Evolutionary conservation across 1,140 invertebrate genomes (phyloP).

Genomic region (Orchestia grillus): DNA sequence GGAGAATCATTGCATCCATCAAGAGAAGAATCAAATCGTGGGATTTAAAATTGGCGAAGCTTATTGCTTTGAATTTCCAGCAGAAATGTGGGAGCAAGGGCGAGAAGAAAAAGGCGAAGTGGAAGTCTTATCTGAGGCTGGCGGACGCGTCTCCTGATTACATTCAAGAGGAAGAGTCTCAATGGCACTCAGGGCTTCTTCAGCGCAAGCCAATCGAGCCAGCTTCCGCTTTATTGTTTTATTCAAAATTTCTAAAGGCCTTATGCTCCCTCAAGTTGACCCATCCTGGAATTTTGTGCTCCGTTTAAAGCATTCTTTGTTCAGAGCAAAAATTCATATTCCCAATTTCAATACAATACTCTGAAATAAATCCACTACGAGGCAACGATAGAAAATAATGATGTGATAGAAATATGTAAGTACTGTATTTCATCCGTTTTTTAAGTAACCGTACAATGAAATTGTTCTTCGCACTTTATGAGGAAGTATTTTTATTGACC

Average conservation of each 20-base stretch:
- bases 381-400: too few relatives aligned
- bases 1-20: not conserved
- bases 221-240: not conserved
- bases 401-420: too few relatives aligned
- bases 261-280: not conserved
- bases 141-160: not conserved
- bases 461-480: not conserved
- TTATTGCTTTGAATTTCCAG: not conserved
- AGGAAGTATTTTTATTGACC: too few relatives aligned
- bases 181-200: slow-evolving; percentile 6
- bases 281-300: not conserved
- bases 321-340: not conserved
- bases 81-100: not conserved
- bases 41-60: not conserved
- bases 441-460: not conserved
- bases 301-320: not conserved
- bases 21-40: not conserved
- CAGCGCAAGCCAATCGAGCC: not conserved
- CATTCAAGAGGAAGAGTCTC: slow-evolving; percentile 7
- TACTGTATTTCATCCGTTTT: too few relatives aligned
- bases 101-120: not conserved
- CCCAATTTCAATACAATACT: not conserved
- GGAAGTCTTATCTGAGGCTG: not conserved
- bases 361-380: not conserved
- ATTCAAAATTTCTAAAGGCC: not conserved